Percentiles rank a stretch among this genome's conserved stretches.
Evolutionary conservation across 2,888 invertebrate species (phyloP).

Genomic region (Bombylius discolor): DNA sequence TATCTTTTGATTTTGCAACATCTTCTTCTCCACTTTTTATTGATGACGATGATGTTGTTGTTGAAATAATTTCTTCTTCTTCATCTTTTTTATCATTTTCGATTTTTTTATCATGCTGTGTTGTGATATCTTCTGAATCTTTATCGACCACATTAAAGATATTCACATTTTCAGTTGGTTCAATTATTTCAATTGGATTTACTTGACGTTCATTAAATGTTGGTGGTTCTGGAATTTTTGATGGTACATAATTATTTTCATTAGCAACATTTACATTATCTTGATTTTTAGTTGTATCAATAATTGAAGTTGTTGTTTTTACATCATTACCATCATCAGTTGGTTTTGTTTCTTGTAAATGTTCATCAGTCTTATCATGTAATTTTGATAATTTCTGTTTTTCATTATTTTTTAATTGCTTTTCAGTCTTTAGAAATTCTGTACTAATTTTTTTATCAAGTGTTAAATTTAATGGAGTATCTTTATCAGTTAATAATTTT

Average conservation of each 20-base stretch:
- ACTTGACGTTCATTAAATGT: conserved; percentile 7
- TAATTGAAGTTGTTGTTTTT: too few species aligned
- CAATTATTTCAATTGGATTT: not conserved
- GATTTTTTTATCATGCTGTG: not conserved
- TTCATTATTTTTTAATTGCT: not conserved
- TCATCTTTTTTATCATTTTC: not conserved
- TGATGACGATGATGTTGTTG: not conserved
- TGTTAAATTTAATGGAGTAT: not conserved
- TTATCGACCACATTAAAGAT: conserved; percentile 23
- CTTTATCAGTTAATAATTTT: not conserved
- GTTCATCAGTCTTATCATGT: too few species aligned
- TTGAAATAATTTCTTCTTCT: not conserved
- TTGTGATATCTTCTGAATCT: not conserved
- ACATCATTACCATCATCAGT: too few species aligned
- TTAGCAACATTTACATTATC: not conserved
- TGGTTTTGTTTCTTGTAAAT: too few species aligned
- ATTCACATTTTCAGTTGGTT: conserved; percentile 18
- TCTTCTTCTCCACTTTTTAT: not conserved
- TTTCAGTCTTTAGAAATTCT: not conserved
- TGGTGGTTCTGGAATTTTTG: conserved; percentile 20
- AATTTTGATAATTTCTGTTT: too few species aligned
- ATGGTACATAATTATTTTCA: conserved; percentile 9
- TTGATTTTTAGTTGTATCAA: not conserved
- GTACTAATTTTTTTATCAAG: not conserved
- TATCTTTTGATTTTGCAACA: conserved; percentile 6